Evolutionary conservation across 2,797 vertebrate species (phyloP).

Genomic region (Gambusia yucatana): DNA sequence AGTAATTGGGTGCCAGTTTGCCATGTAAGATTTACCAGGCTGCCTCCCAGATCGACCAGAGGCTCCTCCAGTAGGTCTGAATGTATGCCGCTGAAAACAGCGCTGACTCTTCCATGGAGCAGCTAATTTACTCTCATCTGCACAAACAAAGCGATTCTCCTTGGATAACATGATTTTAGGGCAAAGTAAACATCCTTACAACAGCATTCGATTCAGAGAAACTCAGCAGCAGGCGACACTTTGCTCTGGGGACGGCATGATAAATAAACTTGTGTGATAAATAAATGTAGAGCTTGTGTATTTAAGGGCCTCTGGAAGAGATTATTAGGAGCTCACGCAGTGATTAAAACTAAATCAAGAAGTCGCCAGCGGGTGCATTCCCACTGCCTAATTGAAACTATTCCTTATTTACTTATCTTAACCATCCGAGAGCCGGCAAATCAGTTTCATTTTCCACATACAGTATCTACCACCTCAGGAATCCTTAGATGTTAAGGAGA

Average conservation of each 20-base stretch:
- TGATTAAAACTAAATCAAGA: conserved; percentile 75
- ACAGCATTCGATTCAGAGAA: conserved; percentile 27
- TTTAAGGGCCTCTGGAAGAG: conserved; percentile 61
- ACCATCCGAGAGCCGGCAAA: conserved; percentile 59
- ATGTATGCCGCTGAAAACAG: conserved; percentile 30
- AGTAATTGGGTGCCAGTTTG: conserved; percentile 66
- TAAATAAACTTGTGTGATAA: conserved; percentile 62
- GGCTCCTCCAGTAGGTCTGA: conserved; percentile 23
- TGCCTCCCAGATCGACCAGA: conserved; percentile 36
- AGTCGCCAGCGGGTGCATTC: conserved; percentile 70
- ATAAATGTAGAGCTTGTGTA: conserved; percentile 61
- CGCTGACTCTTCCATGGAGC: conserved; percentile 29
- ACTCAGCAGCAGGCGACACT: conserved; percentile 21
- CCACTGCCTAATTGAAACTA: conserved; percentile 77
- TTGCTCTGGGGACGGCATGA: conserved; percentile 49
- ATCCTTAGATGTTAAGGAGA: conserved; percentile 27
- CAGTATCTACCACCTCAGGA: conserved; percentile 45
- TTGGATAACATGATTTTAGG: conserved; percentile 50
- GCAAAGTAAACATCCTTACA: conserved; percentile 50
- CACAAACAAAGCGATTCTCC: conserved; percentile 61
- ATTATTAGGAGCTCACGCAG: conserved; percentile 77
- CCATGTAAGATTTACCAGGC: conserved; percentile 52
- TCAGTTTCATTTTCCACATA: conserved; percentile 61
- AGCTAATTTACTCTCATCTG: conserved; percentile 54
- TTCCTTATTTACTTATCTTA: conserved; percentile 81